Evolutionary conservation across 2,797 vertebrate genomes (phyloP), one percentile per base, ranked within the genome.

Genomic region (Acropternis orthonyx): DNA sequence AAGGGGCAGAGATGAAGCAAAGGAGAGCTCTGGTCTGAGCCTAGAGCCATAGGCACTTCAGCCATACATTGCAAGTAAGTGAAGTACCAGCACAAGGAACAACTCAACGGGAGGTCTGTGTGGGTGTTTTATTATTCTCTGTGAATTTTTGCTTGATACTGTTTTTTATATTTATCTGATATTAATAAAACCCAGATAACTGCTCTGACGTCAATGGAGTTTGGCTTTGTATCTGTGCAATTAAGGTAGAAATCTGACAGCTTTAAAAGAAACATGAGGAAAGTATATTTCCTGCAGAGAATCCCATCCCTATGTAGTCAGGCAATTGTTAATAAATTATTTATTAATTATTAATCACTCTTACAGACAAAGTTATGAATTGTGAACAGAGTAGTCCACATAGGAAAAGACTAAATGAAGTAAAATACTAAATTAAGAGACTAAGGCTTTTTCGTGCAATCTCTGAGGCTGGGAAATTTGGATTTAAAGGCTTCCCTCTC

Each of bases 131-230:
- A 49, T 86, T 80, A 80, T 85, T 85, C 61, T 76, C 71, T 85
- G 78, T 88, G 85, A 83, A 56, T 77, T 93, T 94, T 77, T 74
- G 49, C 65, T 89, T 43, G 26, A 67, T 92, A 63, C 72, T 61
- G 56, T 39, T 94, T 95, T 94, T 92, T 88, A 7, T 80, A 67
- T 59, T 66, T 89, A 46, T 65, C 58, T 83, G 68, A 17, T 82
- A 71, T 55, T 87, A 96, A 71, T 83, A 82, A 92, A 94, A 52
- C 56, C 37, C 56, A 77, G 75, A 69, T 77, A 91, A 71, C 56
- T 79, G 71, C 94, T 46, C 66, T 97, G 94, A 96, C 52, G 30
- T 96, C 94, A 89, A 17, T 41, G 34, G 52, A 90, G 67, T 63
- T 89, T 77, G 75, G 48, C 87, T 96, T 89, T 86, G 43, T 84